Evolutionary conservation across 2,797 vertebrate species (phyloP).

Genomic region (Sebastes paucispinis): DNA sequence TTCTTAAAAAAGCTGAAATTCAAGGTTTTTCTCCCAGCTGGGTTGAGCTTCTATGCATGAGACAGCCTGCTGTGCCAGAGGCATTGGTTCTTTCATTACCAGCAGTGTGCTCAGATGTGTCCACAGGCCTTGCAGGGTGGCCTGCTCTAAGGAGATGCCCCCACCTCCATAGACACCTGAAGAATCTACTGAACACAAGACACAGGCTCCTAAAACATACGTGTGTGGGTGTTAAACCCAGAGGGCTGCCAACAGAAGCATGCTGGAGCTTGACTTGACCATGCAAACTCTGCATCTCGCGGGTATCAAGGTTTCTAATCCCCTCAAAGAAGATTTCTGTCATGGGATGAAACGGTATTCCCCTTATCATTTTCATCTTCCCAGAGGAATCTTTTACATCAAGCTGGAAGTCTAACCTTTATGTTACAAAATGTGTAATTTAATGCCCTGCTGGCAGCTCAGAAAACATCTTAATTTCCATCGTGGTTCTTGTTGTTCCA

Average conservation of each 20-base stretch:
- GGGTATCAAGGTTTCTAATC: background rate
- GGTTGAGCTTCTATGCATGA: slow-evolving; percentile 18
- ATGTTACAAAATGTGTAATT: background rate
- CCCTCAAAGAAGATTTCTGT: slow-evolving; percentile 10
- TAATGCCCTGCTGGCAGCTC: background rate
- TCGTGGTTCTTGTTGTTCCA: background rate
- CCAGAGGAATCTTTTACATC: background rate
- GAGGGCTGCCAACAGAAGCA: slow-evolving; percentile 43
- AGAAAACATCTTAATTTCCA: background rate
- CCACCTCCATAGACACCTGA: slow-evolving; percentile 4
- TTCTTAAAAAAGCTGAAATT: background rate
- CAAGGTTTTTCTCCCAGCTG: background rate
- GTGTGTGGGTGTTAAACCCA: background rate
- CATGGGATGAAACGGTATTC: background rate
- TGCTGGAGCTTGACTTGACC: slow-evolving; percentile 49
- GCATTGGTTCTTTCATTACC: slow-evolving; percentile 28
- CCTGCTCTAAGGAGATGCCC: background rate
- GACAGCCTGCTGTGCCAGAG: slow-evolving; percentile 38
- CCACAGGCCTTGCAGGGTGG: slow-evolving; percentile 18
- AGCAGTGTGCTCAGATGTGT: slow-evolving; percentile 34
- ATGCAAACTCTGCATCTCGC: slow-evolving; percentile 2
- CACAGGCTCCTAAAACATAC: slow-evolving; percentile 10
- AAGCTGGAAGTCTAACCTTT: background rate
- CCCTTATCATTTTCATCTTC: background rate
- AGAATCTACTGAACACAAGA: slow-evolving; percentile 10